Evolutionary conservation across 2,113 vertebrate genomes (phyloP).

Genomic region (Illadopsis cleaveri): DNA sequence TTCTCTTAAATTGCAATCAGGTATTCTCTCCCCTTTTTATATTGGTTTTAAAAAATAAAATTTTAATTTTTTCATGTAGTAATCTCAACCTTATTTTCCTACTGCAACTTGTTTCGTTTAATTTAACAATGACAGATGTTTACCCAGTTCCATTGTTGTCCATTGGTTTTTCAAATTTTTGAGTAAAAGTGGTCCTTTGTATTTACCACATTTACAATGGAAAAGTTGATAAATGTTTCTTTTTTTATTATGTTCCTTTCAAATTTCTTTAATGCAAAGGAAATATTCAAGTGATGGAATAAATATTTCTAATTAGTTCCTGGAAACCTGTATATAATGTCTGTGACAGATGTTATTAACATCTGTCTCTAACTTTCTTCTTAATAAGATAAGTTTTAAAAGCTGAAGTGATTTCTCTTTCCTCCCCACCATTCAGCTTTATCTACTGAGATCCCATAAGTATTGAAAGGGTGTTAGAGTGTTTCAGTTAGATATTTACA

Average conservation of each 20-base stretch:
- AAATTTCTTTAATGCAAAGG: neutral
- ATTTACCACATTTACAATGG: neutral
- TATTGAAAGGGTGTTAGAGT: neutral
- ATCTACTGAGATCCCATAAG: neutral
- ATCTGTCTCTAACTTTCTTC: neutral
- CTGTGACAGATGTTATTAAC: neutral
- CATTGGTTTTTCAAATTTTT: neutral
- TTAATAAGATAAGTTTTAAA: neutral
- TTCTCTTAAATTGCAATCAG: neutral
- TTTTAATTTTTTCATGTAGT: neutral
- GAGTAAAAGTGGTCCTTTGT: neutral
- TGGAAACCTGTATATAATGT: neutral
- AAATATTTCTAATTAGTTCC: neutral
- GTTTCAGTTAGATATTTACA: neutral
- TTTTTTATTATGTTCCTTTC: neutral
- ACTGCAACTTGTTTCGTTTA: neutral
- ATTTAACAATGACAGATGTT: neutral
- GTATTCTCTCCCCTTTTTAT: neutral
- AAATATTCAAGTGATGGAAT: neutral
- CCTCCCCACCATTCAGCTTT: neutral
- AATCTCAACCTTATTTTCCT: neutral
- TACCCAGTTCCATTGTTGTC: neutral
- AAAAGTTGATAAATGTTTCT: neutral
- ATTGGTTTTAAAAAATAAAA: neutral
- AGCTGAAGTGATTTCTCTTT: neutral